These are phyloP conservation scores for Crepidodera aurea DNA, from an alignment of 2,888 invertebrate species.

Conservation along the genomic window DNA sequence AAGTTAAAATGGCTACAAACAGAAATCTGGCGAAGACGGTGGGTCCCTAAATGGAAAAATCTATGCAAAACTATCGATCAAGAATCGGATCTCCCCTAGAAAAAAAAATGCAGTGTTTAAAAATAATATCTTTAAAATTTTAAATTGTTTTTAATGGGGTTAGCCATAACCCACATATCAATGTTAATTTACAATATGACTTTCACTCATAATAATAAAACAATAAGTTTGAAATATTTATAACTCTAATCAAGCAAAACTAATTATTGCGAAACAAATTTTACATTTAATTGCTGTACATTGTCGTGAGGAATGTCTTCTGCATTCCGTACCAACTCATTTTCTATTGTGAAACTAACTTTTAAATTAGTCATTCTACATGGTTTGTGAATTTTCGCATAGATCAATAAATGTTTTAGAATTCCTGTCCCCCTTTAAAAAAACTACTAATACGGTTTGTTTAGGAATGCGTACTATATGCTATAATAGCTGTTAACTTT, in stretches of 20 bases:
- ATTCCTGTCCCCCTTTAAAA: conserved; percentile 9
- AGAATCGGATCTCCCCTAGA: no score
- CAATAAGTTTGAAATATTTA: not conserved
- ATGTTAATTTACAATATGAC: no score
- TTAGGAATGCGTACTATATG: not conserved
- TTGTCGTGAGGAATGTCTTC: conserved; percentile 8
- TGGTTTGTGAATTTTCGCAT: conserved; percentile 12
- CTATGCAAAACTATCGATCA: no score
- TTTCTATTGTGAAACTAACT: conserved; percentile 4
- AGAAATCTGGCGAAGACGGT: no score
- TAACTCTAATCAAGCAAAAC: conserved; percentile 2
- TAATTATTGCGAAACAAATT: not conserved
- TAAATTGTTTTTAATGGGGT: no score
- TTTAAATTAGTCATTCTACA: conserved; percentile 4
- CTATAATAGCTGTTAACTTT: conserved; percentile 24
- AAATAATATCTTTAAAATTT: no score
- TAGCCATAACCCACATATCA: no score
- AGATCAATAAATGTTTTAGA: conserved; percentile 1
- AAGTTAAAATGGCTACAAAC: no score
- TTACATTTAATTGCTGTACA: conserved; percentile 4
- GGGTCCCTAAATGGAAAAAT: no score
- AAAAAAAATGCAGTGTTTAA: no score
- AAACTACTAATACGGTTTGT: not conserved
- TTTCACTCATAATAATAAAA: not conserved
- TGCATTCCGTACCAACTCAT: conserved; percentile 15